A percentile compares a stretch with the other conserved stretches of the same genome.
Evolutionary conservation across 2,113 vertebrate genomes (phyloP).

Genomic region (Monarcha castaneiventris): DNA sequence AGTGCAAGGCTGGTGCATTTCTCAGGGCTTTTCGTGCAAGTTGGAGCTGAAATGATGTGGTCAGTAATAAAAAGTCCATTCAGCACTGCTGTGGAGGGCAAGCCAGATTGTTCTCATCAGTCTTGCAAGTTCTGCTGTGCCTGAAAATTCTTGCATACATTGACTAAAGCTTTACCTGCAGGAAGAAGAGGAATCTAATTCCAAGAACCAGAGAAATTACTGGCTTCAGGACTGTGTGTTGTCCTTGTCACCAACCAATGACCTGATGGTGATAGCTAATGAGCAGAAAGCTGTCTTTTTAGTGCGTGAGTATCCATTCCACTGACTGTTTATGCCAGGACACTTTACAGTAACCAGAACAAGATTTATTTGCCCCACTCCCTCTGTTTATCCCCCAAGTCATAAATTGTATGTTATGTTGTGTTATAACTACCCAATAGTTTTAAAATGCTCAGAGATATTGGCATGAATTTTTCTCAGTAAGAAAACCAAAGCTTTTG

Average conservation of each 20-base stretch:
- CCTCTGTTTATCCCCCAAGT: background rate
- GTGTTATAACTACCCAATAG: background rate
- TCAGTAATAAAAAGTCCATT: background rate
- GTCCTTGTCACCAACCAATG: slow-evolving; percentile 91
- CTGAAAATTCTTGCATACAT: background rate
- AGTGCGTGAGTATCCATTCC: slow-evolving; percentile 77
- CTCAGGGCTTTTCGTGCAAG: background rate
- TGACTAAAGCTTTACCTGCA: slow-evolving; percentile 44
- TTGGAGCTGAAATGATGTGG: background rate
- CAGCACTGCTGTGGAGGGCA: fast-evolving
- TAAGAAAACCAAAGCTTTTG: background rate
- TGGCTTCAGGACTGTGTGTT: slow-evolving; percentile 94
- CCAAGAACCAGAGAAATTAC: slow-evolving; percentile 70
- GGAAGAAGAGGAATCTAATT: slow-evolving; percentile 73
- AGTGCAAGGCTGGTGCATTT: background rate
- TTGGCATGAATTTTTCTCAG: background rate
- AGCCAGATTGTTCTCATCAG: background rate
- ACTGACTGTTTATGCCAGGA: background rate
- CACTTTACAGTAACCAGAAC: background rate
- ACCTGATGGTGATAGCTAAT: slow-evolving; percentile 91
- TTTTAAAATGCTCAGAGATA: background rate
- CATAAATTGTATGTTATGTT: background rate
- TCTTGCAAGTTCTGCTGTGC: background rate
- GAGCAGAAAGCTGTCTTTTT: slow-evolving; percentile 92
- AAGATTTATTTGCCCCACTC: background rate